Conservation (phyloP, 2,888 invertebrate species). For the Dichetophora obliterata region DNA sequence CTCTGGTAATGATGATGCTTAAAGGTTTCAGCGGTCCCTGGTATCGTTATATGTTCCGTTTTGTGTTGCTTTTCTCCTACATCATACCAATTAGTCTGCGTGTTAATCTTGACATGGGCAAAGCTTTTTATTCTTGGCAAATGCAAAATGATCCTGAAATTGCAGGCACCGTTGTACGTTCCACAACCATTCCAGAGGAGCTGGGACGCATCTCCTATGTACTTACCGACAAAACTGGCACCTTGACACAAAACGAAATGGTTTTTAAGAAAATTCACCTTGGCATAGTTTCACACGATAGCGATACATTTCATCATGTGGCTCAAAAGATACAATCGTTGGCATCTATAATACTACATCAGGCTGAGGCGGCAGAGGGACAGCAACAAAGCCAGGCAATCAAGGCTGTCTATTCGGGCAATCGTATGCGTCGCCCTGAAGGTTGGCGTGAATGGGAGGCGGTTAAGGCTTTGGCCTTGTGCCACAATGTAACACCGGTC, state of each 20-base stretch:
- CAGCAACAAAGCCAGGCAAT: conserved; percentile 48
- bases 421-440: conserved; percentile 76
- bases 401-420: conserved; percentile 58
- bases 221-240: conserved; percentile 98
- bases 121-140: conserved; percentile 96
- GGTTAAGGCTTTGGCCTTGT: conserved; percentile 93
- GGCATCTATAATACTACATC: conserved; percentile 55
- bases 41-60: conserved; percentile 97
- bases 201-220: conserved; percentile 95
- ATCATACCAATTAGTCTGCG: conserved; percentile 98
- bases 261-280: conserved; percentile 95
- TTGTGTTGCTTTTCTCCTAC: conserved; percentile 97
- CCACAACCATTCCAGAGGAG: conserved; percentile 99
- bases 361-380: conserved; percentile 27
- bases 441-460: conserved; percentile 87
- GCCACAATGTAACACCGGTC: conserved; percentile 99
- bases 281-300: conserved; percentile 92
- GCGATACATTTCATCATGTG: conserved; percentile 71
- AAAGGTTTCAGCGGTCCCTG: conserved; percentile 97
- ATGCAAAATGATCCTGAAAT: conserved; percentile 95
- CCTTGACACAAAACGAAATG: conserved; percentile 99
- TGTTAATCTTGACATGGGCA: conserved; percentile 99
- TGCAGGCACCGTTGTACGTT: conserved; percentile 93
- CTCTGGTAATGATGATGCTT: conserved; percentile 94
- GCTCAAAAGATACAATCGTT: conserved; percentile 66